Evolutionary conservation across 2,113 vertebrate species (phyloP), one percentile per base, ranked within the genome.

Genomic region (Catharus minimus): DNA sequence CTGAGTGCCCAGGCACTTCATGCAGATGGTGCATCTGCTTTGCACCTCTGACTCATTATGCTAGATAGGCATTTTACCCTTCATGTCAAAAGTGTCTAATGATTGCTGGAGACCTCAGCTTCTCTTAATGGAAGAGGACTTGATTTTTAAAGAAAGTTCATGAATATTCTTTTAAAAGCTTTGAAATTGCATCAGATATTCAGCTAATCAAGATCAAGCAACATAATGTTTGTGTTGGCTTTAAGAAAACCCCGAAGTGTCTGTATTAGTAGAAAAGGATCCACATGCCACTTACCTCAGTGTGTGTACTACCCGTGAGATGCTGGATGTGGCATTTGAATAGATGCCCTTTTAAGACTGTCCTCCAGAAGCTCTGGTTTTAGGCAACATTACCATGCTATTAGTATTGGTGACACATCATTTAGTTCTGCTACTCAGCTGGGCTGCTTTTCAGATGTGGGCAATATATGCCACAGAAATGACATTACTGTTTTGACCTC

Each of bases 381-480:
- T 30, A 22, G 27, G 9, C 68, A 71, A 13, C 0, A 0, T 26
- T 68, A 32, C 6, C 10, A 6, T 33, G 5, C 38, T 33, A 0
- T 68, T 44, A 47, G 47, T 60, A 28, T 16, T 67, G 46, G 52
- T 74, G 52, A 21, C 13, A 36, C 21, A 16, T 71, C 21, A 8
- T 58, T 60, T 33, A 53, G 20, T 47, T 65, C 20, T 13, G 10
- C 53, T 64, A 1, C 41, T 85, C 36, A 62, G 11, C 52, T 41
- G 69, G 36, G 33, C 43, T 43, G 39, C 19, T 72, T 30, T 38
- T 87, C 49, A 69, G 7, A 21, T 36, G 33, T 67, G 60, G 43
- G 78, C 66, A 36, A 15, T 43, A 16, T 53, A 33, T 43, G 19
- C 56, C 19, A 5, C 8, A 4, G 74, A 74, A 89, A 41, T 73